Evolutionary conservation across 2,113 vertebrate species (phyloP).

Genomic region (Cathartes aura): DNA sequence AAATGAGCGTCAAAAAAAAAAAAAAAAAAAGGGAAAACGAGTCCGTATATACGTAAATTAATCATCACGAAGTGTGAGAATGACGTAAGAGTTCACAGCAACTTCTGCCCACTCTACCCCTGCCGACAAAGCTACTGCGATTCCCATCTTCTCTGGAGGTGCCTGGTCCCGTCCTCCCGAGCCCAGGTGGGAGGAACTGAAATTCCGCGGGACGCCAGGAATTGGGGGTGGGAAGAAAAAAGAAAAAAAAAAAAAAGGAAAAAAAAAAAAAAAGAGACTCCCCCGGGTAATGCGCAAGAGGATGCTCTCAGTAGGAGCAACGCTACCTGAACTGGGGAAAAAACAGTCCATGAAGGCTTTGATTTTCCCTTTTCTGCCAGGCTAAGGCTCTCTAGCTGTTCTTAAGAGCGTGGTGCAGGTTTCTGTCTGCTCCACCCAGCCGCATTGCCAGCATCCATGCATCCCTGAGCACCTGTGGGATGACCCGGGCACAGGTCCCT

Average conservation of each 20-base stretch:
- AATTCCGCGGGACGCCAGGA: background rate
- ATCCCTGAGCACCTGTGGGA: background rate
- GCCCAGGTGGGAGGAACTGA: background rate
- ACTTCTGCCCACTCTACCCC: background rate
- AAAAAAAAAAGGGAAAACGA: background rate
- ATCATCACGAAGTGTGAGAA: background rate
- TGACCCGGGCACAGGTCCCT: accelerated
- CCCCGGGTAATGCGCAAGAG: accelerated
- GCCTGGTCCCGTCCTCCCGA: background rate
- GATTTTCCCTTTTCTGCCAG: background rate
- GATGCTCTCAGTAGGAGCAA: background rate
- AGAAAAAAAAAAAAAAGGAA: too few species aligned
- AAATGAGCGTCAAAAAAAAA: background rate
- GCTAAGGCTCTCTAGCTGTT: background rate
- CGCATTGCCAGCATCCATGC: background rate
- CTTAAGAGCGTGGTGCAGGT: background rate
- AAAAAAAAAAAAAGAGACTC: too few species aligned
- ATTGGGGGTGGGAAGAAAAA: background rate
- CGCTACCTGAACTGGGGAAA: background rate
- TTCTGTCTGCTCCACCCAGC: background rate
- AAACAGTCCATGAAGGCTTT: background rate
- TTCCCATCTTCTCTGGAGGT: background rate
- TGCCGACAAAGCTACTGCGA: background rate
- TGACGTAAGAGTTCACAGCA: background rate
- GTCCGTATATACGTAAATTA: accelerated